Evolutionary conservation across 2,113 vertebrate species (phyloP), one percentile per base, ranked within the genome.

Genomic region (Suncus etruscus): DNA sequence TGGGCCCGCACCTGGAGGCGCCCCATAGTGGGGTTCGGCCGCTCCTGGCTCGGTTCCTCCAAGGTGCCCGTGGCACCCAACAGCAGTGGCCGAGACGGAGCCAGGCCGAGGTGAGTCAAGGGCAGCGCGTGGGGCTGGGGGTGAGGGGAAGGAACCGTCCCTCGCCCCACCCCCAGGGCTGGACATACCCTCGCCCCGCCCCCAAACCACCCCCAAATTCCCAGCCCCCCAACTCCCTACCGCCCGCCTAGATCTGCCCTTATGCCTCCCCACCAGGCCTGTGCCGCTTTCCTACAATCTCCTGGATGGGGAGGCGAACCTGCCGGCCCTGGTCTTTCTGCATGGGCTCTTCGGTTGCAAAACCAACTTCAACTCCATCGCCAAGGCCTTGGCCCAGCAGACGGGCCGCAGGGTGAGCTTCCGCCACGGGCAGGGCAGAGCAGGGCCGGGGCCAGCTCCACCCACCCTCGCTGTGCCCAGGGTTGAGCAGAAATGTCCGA

Each of bases 341-440:
- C 99, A 99, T 0, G 99, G 99, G 27, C 97, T 99, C 50, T 99
- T 99, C 89, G 99, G 99, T 85, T 98, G 98, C 97, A 99, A 97
- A 89, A 96, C 97, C 70, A 99, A 99, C 97, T 99, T 99, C 94
- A 98, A 98, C 74, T 98, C 98, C 0, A 98, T 99, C 82, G 98
- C 98, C 1, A 98, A 98, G 93, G 97, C 97, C 2, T 95, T 99
- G 94, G 98, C 98, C n/a, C 98, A 97, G 77, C 97, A 97, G 79
- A 99, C 98, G 0, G 98, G 98, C 6, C 97, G 99, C 88, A 99
- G 98, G 98, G 99, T 99, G 98, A 96, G 96, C 73, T 88, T 94
- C 78, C 48, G 50, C 29, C n/a, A 7, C 61, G 6, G 61, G 61
- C 61, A 15, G 63, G 88, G 90, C 6, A 79, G 22, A n/a, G 8